phyloP scores from a whole-genome alignment of 2,888 invertebrate species.

The Hemistola chrysoprasaria region DNA sequence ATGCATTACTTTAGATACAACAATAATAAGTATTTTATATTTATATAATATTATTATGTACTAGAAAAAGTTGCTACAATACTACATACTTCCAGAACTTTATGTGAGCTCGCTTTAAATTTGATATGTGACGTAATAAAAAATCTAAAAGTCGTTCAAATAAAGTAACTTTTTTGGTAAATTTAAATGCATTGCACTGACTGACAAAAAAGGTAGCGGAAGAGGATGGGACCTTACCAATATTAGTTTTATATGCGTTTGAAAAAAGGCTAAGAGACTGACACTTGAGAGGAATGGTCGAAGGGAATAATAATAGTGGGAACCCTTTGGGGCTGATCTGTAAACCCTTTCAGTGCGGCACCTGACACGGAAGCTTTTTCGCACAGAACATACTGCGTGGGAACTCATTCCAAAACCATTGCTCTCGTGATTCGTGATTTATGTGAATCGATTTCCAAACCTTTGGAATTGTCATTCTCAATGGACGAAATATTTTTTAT shows the following conservation, averaged over 20 bases:
- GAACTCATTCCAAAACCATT: conserved; percentile 48
- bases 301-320: conserved; percentile 75
- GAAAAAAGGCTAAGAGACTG: conserved; percentile 74
- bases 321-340: conserved; percentile 61
- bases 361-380: conserved; percentile 80
- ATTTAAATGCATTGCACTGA: conserved; percentile 60
- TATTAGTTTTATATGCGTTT: conserved; percentile 78
- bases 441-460: neutral
- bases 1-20: neutral
- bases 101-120: conserved; percentile 36
- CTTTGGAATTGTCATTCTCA: too few species aligned
- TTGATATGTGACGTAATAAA: conserved; percentile 42
- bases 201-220: conserved; percentile 72
- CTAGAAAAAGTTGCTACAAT: too few species aligned
- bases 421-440: conserved; percentile 23
- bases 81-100: neutral
- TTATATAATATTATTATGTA: too few species aligned
- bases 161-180: conserved; percentile 63
- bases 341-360: conserved; percentile 71
- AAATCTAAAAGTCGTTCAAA: conserved; percentile 65
- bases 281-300: conserved; percentile 74
- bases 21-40: too few species aligned
- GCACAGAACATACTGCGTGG: conserved; percentile 73
- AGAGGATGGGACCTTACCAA: conserved; percentile 80
- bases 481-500: too few species aligned